phyloP scores from a whole-genome alignment of 2,888 invertebrate genomes.

The Bombylius discolor region DNA sequence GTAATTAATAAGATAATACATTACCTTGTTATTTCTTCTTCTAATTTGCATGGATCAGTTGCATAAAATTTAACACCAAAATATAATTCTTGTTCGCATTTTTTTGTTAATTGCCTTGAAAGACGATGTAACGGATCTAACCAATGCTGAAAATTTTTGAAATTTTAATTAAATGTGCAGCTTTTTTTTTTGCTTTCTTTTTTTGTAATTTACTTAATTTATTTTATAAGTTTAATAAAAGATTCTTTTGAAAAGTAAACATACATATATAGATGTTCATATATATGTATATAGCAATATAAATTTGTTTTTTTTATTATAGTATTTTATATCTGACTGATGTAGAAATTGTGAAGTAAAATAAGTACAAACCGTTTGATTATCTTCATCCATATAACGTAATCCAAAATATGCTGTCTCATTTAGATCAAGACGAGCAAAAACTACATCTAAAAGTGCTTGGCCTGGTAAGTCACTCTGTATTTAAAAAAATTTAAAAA shows the following conservation, averaged over 20 bases:
- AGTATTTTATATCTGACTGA: too few species aligned
- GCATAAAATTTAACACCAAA: constrained; percentile 97
- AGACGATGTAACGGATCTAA: constrained; percentile 82
- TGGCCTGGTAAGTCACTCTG: constrained; percentile 87
- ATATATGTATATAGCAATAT: constrained; percentile 15
- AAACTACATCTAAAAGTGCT: constrained; percentile 80
- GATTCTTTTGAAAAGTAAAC: too few species aligned
- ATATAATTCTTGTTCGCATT: constrained; percentile 61
- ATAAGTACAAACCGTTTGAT: constrained; percentile 69
- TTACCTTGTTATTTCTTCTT: constrained; percentile 92
- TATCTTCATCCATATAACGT: constrained; percentile 81
- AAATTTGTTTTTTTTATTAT: too few species aligned
- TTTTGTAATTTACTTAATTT: too few species aligned
- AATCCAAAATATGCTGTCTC: constrained; percentile 96
- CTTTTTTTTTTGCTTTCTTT: too few species aligned
- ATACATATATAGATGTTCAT: constrained; percentile 16
- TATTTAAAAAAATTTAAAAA: constrained; percentile 28
- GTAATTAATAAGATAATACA: too few species aligned
- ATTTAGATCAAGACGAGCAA: constrained; percentile 80
- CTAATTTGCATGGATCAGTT: constrained; percentile 88
- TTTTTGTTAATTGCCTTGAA: constrained; percentile 59
- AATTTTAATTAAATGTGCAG: too few species aligned
- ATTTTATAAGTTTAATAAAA: too few species aligned
- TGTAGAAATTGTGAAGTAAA: too few species aligned
- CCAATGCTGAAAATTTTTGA: constrained; percentile 60